These are phyloP conservation scores for Cercopithecus hamlyni DNA, from an alignment of 2,797 vertebrate genomes.

Conservation along the genomic window DNA sequence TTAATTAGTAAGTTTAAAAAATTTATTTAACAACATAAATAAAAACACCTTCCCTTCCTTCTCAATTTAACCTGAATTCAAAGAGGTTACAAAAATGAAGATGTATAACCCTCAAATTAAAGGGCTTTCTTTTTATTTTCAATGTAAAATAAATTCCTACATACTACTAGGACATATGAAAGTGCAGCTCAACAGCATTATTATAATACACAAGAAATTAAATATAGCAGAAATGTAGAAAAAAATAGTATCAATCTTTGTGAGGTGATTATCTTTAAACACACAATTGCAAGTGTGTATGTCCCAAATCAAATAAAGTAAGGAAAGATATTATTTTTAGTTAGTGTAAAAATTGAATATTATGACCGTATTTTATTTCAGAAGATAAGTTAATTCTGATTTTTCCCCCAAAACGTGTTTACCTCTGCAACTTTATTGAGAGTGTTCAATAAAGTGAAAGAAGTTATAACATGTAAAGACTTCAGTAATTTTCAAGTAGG, in stretches of 20 bases:
- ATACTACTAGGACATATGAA: not conserved
- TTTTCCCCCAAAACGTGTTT: not conserved
- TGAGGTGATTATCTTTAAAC: not conserved
- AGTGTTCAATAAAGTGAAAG: not conserved
- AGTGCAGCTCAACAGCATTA: not conserved
- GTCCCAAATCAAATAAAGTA: not conserved
- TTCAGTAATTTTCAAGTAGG: not conserved
- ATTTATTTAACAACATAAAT: not conserved
- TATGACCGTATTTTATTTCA: not conserved
- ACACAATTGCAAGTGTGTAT: not conserved
- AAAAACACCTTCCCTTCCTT: not conserved
- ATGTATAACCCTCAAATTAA: not conserved
- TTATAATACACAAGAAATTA: slow-evolving; percentile 8
- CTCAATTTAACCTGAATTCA: not conserved
- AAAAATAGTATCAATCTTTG: not conserved
- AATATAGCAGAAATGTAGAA: not conserved
- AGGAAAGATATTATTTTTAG: not conserved
- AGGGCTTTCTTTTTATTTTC: slow-evolving; percentile 11
- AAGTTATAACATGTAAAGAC: not conserved
- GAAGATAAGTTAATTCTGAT: slow-evolving; percentile 20
- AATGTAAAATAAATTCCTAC: slow-evolving; percentile 39
- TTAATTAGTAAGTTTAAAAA: not conserved
- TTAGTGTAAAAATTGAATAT: not conserved
- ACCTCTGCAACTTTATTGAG: not conserved
- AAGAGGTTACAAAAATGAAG: not conserved